A percentile compares a stretch with the other conserved stretches of the same genome.
These are phyloP conservation scores for Galerucella calmariensis DNA, from an alignment of 2,888 invertebrate genomes.

Conservation along the genomic window DNA sequence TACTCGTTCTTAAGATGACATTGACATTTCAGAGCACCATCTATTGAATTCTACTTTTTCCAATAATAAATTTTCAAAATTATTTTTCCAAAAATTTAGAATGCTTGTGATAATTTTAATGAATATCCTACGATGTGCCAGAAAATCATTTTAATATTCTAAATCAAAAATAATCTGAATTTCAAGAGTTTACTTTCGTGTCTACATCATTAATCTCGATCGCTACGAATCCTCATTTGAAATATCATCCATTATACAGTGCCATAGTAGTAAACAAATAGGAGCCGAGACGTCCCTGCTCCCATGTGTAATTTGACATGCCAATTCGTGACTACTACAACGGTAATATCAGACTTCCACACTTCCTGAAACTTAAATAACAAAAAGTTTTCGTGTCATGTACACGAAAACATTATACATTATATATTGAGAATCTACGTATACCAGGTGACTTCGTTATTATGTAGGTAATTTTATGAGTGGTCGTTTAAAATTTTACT, in stretches of 20 bases:
- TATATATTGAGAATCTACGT: neutral
- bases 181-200: neutral
- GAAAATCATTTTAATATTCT: too few relatives aligned
- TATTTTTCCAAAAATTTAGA: too few relatives aligned
- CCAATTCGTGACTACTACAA: constrained; percentile 40
- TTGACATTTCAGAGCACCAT: too few relatives aligned
- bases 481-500: neutral
- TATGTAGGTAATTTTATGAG: constrained; percentile 6
- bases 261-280: neutral
- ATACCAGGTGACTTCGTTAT: constrained; percentile 11
- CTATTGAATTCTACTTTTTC: too few relatives aligned
- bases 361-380: constrained; percentile 39
- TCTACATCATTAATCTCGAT: neutral
- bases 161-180: neutral
- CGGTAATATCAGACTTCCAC: constrained; percentile 37
- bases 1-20: too few relatives aligned
- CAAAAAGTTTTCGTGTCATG: constrained; percentile 25
- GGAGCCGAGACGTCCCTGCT: constrained; percentile 7
- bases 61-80: too few relatives aligned
- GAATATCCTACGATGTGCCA: too few relatives aligned
- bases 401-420: neutral
- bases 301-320: constrained; percentile 36
- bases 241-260: neutral
- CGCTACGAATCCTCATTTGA: neutral
- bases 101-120: too few relatives aligned